Evolutionary conservation across 2,888 invertebrate species (phyloP).

Genomic region (Hirudinaria manillensis): DNA sequence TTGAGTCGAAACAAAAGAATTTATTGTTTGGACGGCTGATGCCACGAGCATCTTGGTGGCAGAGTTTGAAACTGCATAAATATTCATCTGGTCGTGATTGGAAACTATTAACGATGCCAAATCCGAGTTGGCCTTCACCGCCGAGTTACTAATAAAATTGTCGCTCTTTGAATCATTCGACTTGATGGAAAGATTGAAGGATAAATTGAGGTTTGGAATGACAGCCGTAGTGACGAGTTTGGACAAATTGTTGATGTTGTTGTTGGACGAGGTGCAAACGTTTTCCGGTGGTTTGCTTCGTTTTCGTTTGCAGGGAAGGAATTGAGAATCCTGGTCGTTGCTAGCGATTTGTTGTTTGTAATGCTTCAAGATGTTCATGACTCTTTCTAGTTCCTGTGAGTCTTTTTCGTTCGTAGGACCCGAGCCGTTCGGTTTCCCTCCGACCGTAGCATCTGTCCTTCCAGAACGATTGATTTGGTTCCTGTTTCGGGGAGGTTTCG

Average conservation of each 20-base stretch:
- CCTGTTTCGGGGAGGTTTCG: conserved; percentile 22
- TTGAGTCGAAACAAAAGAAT: neutral
- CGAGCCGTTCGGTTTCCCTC: neutral
- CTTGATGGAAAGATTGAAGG: conserved; percentile 13
- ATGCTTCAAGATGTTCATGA: conserved; percentile 34
- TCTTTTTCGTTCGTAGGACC: conserved; percentile 29
- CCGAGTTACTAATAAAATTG: neutral
- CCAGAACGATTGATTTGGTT: conserved; percentile 15
- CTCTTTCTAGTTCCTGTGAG: conserved; percentile 32
- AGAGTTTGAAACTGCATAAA: neutral
- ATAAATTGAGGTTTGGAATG: conserved; percentile 19
- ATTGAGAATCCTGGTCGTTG: conserved; percentile 32
- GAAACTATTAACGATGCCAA: neutral
- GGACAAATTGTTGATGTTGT: conserved; percentile 7
- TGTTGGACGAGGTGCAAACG: neutral
- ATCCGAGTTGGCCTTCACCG: neutral
- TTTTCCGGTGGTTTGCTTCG: conserved; percentile 33
- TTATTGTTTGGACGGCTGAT: too few relatives aligned
- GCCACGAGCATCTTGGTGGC: neutral
- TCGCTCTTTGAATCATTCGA: neutral
- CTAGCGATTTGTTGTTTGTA: conserved; percentile 35
- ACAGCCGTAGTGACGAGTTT: conserved; percentile 1
- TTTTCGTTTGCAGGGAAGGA: conserved; percentile 34
- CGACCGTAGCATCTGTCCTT: conserved; percentile 2
- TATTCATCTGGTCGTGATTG: neutral